These are phyloP conservation scores for Thymallus thymallus DNA, from an alignment of 2,113 vertebrate genomes.

Conservation along the genomic window DNA sequence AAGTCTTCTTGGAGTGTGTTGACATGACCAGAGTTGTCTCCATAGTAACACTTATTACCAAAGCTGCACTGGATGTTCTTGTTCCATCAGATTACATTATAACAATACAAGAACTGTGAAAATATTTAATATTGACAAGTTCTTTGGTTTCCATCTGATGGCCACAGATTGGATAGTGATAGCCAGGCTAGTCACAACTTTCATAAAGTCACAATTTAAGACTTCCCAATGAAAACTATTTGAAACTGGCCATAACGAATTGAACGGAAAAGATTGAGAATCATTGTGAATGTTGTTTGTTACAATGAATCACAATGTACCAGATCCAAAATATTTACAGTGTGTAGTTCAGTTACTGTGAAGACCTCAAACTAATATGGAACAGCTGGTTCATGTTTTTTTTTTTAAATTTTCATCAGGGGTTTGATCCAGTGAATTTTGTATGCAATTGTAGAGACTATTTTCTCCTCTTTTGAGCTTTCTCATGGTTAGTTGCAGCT, in stretches of 20 bases:
- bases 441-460: not conserved
- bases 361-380: slow-evolving; percentile 5
- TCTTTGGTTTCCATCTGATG: too few species aligned
- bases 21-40: slow-evolving; percentile 19
- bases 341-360: not conserved
- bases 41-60: slow-evolving; percentile 1
- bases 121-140: too few species aligned
- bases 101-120: not conserved
- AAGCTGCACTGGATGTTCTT: not conserved
- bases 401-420: not conserved
- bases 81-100: not conserved
- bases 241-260: not conserved
- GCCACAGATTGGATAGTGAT: too few species aligned
- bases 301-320: slow-evolving; percentile 3
- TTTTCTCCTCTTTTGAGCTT: not conserved
- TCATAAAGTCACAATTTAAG: not conserved
- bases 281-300: slow-evolving; percentile 8
- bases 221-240: not conserved
- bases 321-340: slow-evolving; percentile 9
- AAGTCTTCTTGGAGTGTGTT: slow-evolving; percentile 44
- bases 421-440: not conserved
- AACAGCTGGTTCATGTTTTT: slow-evolving; percentile 3
- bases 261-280: not conserved
- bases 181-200: not conserved
- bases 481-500: not conserved